phyloP scores from a whole-genome alignment of 2,888 invertebrate genomes.

The Emmelina monodactyla region DNA sequence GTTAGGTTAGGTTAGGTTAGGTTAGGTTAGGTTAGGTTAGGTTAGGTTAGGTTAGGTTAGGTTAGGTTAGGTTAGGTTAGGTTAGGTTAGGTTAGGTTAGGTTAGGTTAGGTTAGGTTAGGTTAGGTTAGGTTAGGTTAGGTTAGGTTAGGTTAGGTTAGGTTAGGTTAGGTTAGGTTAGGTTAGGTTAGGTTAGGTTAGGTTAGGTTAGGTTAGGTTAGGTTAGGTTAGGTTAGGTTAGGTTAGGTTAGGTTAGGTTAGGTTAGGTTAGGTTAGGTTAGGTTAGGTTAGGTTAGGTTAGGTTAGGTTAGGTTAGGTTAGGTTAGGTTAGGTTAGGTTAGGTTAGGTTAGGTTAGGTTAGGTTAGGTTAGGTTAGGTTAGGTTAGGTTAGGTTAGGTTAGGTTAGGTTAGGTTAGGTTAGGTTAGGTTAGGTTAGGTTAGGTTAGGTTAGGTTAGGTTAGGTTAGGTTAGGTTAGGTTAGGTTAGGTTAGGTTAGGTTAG shows the following conservation, averaged over 20 bases:
- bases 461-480: constrained; percentile 6
- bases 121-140: constrained; percentile 10
- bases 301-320: constrained; percentile 10
- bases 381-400: constrained; percentile 10
- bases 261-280: constrained; percentile 10
- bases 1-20: constrained; percentile 10
- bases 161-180: constrained; percentile 10
- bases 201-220: constrained; percentile 10
- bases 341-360: constrained; percentile 10
- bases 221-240: constrained; percentile 10
- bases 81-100: constrained; percentile 10
- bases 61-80: constrained; percentile 10
- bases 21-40: constrained; percentile 10
- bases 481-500: constrained; percentile 5
- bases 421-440: constrained; percentile 10
- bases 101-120: constrained; percentile 10
- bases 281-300: constrained; percentile 10
- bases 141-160: constrained; percentile 10
- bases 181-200: constrained; percentile 10
- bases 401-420: constrained; percentile 10
- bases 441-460: constrained; percentile 10
- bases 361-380: constrained; percentile 8
- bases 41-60: constrained; percentile 10
- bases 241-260: constrained; percentile 10
- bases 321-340: constrained; percentile 10